Percentiles rank a stretch among this genome's conserved stretches.
These are phyloP conservation scores for Drosophila borealis DNA, from an alignment of 2,888 invertebrate species.

Conservation along the genomic window DNA sequence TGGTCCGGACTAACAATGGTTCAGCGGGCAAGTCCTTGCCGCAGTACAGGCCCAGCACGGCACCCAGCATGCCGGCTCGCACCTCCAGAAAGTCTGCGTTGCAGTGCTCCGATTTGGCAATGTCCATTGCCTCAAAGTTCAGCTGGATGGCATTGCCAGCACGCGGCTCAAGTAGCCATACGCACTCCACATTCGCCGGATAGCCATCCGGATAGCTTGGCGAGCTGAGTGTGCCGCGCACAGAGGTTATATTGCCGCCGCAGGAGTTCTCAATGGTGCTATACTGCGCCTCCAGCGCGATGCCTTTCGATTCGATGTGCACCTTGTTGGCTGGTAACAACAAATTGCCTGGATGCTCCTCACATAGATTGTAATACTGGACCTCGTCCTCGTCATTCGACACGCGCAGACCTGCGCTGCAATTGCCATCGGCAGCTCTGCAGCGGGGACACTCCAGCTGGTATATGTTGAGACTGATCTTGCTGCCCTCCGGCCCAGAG, in stretches of 20 bases:
- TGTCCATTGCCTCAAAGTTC: slow-evolving; percentile 88
- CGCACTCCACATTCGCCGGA: slow-evolving; percentile 89
- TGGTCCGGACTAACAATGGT: slow-evolving; percentile 86
- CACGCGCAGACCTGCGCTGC: slow-evolving; percentile 59
- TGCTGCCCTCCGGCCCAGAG: slow-evolving; percentile 45
- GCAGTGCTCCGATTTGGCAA: slow-evolving; percentile 90
- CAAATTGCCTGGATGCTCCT: slow-evolving; percentile 59
- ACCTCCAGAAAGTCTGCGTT: slow-evolving; percentile 94
- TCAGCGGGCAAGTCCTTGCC: slow-evolving; percentile 87
- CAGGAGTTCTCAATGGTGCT: slow-evolving; percentile 87
- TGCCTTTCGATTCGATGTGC: slow-evolving; percentile 48
- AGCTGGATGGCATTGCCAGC: slow-evolving; percentile 90
- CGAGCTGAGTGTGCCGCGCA: slow-evolving; percentile 88
- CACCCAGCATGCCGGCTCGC: slow-evolving; percentile 88
- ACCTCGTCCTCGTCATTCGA: slow-evolving; percentile 46
- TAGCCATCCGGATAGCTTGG: slow-evolving; percentile 90
- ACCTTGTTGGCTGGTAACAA: slow-evolving; percentile 55
- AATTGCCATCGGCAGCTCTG: slow-evolving; percentile 31
- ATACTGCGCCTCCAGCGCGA: slow-evolving; percentile 84
- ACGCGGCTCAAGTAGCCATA: slow-evolving; percentile 89
- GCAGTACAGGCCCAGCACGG: slow-evolving; percentile 90
- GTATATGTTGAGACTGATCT: slow-evolving; percentile 69
- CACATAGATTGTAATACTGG: slow-evolving; percentile 56
- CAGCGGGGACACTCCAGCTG: slow-evolving; percentile 76
- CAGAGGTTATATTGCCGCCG: slow-evolving; percentile 88